These are phyloP conservation scores for Aleiodes alternator DNA, from an alignment of 2,888 invertebrate genomes.

Conservation along the genomic window DNA sequence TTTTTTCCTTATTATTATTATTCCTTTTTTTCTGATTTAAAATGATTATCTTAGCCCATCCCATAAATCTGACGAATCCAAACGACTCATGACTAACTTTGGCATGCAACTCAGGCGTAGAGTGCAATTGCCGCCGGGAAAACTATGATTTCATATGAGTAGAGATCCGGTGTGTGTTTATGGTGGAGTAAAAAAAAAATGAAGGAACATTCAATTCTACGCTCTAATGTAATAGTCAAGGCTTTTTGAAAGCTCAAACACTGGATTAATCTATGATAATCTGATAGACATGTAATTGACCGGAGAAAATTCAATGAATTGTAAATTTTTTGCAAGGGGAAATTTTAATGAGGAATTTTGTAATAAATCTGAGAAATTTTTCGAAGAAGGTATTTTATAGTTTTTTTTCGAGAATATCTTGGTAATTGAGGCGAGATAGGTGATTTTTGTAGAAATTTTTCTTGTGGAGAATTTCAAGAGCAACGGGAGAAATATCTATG, in stretches of 20 bases:
- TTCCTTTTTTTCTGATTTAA: conserved; percentile 31
- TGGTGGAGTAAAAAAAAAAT: background rate
- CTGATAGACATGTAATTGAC: conserved; percentile 10
- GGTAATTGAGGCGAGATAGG: too few species aligned
- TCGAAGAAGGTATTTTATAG: too few species aligned
- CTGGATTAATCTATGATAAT: conserved; percentile 7
- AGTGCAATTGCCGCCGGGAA: conserved; percentile 45
- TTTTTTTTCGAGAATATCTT: too few species aligned
- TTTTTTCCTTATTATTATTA: conserved; percentile 10
- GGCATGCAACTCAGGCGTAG: conserved; percentile 26
- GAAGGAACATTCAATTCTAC: conserved; percentile 11
- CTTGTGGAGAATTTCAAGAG: too few species aligned
- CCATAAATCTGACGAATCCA: conserved; percentile 43
- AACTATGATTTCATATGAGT: conserved; percentile 53
- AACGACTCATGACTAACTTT: conserved; percentile 46
- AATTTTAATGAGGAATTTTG: background rate
- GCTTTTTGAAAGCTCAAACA: conserved; percentile 67
- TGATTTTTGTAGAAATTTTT: too few species aligned
- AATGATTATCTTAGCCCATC: conserved; percentile 29
- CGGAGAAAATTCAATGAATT: conserved; percentile 8
- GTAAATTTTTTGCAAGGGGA: background rate
- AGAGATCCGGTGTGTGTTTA: conserved; percentile 38
- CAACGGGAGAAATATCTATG: too few species aligned
- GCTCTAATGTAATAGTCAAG: conserved; percentile 58
- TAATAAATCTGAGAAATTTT: too few species aligned